Base-by-base conservation (phyloP, 2,113 vertebrate species). In the Neolamprologus falcicula region DNA sequence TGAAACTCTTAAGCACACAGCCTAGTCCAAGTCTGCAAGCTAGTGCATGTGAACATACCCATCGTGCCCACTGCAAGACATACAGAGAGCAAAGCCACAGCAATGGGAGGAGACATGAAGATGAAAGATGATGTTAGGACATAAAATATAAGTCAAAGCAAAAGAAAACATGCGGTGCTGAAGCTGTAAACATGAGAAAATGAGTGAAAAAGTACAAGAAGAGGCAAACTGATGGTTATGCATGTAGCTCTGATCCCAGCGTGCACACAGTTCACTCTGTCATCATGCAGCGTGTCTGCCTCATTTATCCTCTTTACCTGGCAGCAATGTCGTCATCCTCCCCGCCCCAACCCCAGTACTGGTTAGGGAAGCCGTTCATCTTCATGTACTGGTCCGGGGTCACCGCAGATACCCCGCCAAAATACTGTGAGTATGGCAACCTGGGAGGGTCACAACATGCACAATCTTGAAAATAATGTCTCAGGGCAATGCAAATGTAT, bases 341-440 rank as follows among this genome's bases (percentile, higher is more conserved):
- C 1, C 98, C 98, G 0, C 98, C 98, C 98, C 98, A 99, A 52
- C 98, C 98, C 98, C 98, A 99, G 87, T 99, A 99, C 84, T 97
- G 97, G 9, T 99, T 99, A 40, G 98, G 98, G 86, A 99, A 99
- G 89, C 98, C 98, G 0, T 99, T 99, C 96, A 99, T 99, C 95
- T 98, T 99, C 96, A 99, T 97, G 85, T 98, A 99, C 95, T 99
- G 98, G 83, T 98, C 97, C 1, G 98, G 98, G 57, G 98, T 99
- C 53, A 99, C 95, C 0, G 98, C 98, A 0, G 98, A 99, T 24
- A 99, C 98, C 1, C 98, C 98, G 12, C 98, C 98, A 9, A 99
- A 99, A 89, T 98, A 99, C 89, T 98, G 98, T 1, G 97, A 95
- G 91, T 99, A 99, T 0, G 98, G 98, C 82, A 99, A 96, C 93